Evolutionary conservation across 2,888 invertebrate genomes (phyloP), one percentile per base, ranked within the genome.

Genomic region (Aphodius sticticus): DNA sequence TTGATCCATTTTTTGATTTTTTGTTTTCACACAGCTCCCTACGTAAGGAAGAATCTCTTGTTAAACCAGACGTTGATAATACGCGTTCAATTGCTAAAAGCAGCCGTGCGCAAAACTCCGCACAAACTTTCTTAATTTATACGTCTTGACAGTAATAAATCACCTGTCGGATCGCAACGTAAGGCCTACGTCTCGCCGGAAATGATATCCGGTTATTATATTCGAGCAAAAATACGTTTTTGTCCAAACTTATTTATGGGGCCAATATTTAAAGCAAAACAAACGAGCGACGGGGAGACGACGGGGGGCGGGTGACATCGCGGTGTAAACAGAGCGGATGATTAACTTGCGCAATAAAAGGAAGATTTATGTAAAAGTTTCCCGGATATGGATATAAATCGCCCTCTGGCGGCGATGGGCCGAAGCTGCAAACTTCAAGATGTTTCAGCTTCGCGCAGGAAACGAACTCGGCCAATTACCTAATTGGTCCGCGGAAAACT

Each of bases 151-250:
- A 79, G 83, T 83, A 85, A 88, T 88, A 88, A 88, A 88, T 88
- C 88, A 87, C 85, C 81, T 79, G 84, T 80, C 80, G 83, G 74
- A 74, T 6, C 36, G 35, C 74, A 36, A 3, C 74, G 35, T 74
- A 74, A 53, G 53, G 53, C 53, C 53, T 53, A 53, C 53, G 53
- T 53, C 53, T 53, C 83, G 83, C 84, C 84, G 87, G 87, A 88
- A 88, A 88, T 87, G 87, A 87, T 86, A 86, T n/a, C 87, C 87
- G 53, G 87, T 88, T 87, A 88, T 87, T 86, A 87, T 85, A 87
- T 87, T 79, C 84, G 85, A 83, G 84, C 84, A 84, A 84, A 85
- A 85, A 87, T 86, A 86, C 86, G 86, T 86, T 87, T 86, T 86
- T 87, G 86, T 84, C 83, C 74, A 86, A 86, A 87, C 86, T 87